Evolutionary conservation across 1,140 invertebrate genomes (phyloP), one percentile per base, ranked within the genome.

Genomic region (Cotesia chilonis): DNA sequence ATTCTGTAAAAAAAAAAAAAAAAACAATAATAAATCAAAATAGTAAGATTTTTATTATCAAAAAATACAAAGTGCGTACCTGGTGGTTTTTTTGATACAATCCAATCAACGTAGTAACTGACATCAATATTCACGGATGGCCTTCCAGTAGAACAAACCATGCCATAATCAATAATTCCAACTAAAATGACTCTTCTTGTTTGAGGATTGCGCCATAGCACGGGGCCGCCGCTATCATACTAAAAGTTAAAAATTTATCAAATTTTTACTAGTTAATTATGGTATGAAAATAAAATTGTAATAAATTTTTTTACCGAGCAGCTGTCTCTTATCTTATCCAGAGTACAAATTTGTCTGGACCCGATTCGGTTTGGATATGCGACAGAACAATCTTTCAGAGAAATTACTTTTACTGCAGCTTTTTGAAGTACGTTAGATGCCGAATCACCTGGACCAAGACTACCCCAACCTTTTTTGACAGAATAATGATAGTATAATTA

Each of bases 141-240:
- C 10, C 69, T 73, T 3, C 71, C 72, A 4, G 77, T 76, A 2
- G 84, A 89, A 71, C 91, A 92, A 52, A 75, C 84, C 6, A 75
- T 70, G n/a, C 91, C 91, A 71, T 78, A 87, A 68, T 87, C 89
- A 41, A 92, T 87, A n/a, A 91, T 79, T n/a, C 88, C 91, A 1
- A 89, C 73, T 9, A 85, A 73, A 71, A 88, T 85, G 0, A 89
- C 73, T 9, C 84, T 78, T 6, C 82, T 83, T 0, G 79, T 88
- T 0, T 75, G 71, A 0, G 84, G 79, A 76, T 91, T 88, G 51
- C 85, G 81, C 84, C 89, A 92, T 6, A 92, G 78, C 4, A 92
- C 74, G 0, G 92, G 92, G 4, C 92, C 92, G 14, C 92, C 92
- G 37, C 91, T 92, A 79, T 94, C 92, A 68, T 89, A 87, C 90